Base-by-base conservation (phyloP, 2,888 invertebrate species). In the Yponomeuta malinellus region DNA sequence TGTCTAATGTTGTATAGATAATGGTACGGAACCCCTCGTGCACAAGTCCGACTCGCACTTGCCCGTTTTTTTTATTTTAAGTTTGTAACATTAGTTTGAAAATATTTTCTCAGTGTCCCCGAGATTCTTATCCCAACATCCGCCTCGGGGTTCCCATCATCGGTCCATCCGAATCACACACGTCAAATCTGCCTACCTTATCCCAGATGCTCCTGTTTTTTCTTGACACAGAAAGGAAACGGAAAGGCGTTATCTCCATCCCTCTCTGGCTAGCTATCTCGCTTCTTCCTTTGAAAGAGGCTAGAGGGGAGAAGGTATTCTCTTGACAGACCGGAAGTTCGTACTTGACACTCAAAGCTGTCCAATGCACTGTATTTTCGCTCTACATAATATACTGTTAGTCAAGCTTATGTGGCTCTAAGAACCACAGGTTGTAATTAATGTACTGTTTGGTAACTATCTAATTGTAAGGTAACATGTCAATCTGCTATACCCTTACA, bases 201-300 rank as follows among this genome's bases (percentile, higher is more conserved):
- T 15, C 77, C 84, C 90, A 90, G 90, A 90, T 91, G 91, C 82
- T 87, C 82, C 73, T 71, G 75, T 78, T 74, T 80, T 82, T 89
- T 86, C 87, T 88, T 83, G 84, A 81, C 85, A 88, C 79, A 83
- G 87, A 87, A 87, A 89, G 91, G 91, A 91, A 91, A 86, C 89
- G 90, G 91, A 89, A 90, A 88, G 87, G 86, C 84, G 84, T 78
- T 80, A 74, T 77, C 73, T 77, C 75, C 69, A 71, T 70, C 78
- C 74, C 72, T 85, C 85, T 64, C 64, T 29, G 29, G 29, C 79
- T 82, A 43, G 74, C 68, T 75, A 74, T 79, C 81, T 81, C 77
- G 72, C 80, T 76, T 80, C 72, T 72, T 73, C 70, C 63, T 70
- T 68, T 72, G 12, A 43, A 69, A 59, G 12, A 43, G 52, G 63